Evolutionary conservation across 2,888 invertebrate genomes (phyloP), one percentile per base, ranked within the genome.

Genomic region (Clanis bilineata): DNA sequence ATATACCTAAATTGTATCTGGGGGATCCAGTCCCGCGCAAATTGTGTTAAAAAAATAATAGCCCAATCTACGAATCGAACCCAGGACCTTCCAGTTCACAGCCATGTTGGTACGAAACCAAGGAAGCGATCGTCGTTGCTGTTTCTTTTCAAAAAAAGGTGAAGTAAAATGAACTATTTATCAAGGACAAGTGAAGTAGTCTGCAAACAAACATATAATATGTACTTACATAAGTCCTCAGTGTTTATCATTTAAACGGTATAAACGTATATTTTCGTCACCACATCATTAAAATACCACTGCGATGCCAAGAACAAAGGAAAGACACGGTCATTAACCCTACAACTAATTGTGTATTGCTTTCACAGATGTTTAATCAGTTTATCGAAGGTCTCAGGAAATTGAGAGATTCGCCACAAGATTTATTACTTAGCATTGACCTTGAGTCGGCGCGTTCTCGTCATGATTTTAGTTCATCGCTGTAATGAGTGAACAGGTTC

Each of bases 341-440:
- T 72, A 70, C 63, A 18, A 23, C 18, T 56, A 41, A 41, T 57
- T 25, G 41, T 57, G 25, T 43, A 62, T 28, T 32, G 36, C 36
- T n/a, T 23, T 36, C 45, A 22, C 36, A 15, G 45, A 45, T 57
- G 36, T 36, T 45, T 36, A 23, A 23, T 38, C 28, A 15, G 9
- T 22, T 15, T 36, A 38, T 36, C 28, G 36, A 36, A 45, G 45
- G 45, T 45, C 66, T 62, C 60, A 72, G 69, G 74, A 74, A 69
- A 67, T 21, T 58, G 59, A 62, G 57, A 58, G 64, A 64, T 67
- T 69, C 64, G 61, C 64, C 57, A 62, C 64, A 39, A 67, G 61
- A 65, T 67, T 66, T 62, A 64, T 66, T 61, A 69, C 62, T 73
- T 76, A 76, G 70, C 74, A 74, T 74, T 80, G 71, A 76, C 82